These are phyloP conservation scores for Probosciger aterrimus DNA, from an alignment of 2,113 vertebrate genomes.

Conservation along the genomic window DNA sequence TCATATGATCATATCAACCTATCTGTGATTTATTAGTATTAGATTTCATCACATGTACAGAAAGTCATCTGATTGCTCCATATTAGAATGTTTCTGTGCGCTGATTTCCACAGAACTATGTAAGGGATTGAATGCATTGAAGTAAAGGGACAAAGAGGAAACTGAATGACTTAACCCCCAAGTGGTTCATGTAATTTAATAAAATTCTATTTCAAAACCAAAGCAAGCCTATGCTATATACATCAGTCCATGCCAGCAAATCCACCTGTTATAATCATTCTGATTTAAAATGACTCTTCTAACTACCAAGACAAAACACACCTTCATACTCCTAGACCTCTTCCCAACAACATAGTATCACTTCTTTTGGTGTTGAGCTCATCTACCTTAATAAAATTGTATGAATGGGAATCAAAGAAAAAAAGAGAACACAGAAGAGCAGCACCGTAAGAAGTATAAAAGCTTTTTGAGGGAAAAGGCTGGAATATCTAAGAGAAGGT, in stretches of 20 bases:
- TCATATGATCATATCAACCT: not conserved
- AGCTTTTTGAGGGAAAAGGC: not conserved
- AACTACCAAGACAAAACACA: not conserved
- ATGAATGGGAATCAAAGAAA: not conserved
- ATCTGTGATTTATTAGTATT: not conserved
- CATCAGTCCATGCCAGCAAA: not conserved
- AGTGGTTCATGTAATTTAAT: not conserved
- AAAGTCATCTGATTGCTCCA: not conserved
- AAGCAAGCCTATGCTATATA: not conserved
- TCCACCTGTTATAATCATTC: not conserved
- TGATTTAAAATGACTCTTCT: not conserved
- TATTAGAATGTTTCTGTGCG: not conserved
- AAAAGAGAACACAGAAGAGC: not conserved
- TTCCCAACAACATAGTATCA: not conserved
- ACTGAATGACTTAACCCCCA: not conserved
- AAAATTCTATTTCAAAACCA: not conserved
- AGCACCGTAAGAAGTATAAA: not conserved
- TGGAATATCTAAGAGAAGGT: not conserved
- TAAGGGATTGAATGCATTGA: not conserved
- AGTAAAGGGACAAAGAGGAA: not conserved
- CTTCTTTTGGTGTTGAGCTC: not conserved
- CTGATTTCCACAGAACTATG: not conserved
- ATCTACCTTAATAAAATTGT: not conserved
- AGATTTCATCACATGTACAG: not conserved
- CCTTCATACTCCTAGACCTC: not conserved